Percentiles rank a stretch among this genome's conserved stretches.
Evolutionary conservation across 2,888 invertebrate genomes (phyloP).

Genomic region (Neuroscelio doddi): DNA sequence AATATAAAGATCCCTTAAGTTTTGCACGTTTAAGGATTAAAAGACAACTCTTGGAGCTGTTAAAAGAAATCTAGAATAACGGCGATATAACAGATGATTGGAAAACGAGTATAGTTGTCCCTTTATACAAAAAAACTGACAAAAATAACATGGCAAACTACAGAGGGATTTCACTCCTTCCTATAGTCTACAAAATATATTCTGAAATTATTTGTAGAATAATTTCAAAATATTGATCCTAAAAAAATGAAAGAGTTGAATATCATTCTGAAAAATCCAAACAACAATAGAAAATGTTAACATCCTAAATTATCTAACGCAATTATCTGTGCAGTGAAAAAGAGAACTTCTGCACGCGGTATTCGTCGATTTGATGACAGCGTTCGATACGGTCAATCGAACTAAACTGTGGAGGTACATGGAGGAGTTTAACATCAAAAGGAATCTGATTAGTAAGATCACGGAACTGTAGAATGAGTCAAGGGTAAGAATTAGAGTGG

Average conservation of each 20-base stretch:
- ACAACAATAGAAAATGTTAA: conserved; percentile 7
- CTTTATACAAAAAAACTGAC: conserved; percentile 37
- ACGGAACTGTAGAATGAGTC: neutral
- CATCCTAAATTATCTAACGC: conserved; percentile 11
- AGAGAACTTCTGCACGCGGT: neutral
- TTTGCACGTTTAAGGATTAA: no score
- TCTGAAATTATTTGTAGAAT: no score
- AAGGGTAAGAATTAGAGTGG: no score
- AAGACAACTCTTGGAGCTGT: neutral
- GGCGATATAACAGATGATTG: conserved; percentile 34
- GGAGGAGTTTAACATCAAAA: neutral
- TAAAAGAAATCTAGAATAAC: conserved; percentile 20
- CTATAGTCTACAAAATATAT: conserved; percentile 4
- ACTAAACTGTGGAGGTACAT: neutral
- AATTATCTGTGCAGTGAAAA: neutral
- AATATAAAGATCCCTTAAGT: no score
- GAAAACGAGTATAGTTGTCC: conserved; percentile 33
- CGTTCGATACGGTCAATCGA: conserved; percentile 10
- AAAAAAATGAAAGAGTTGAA: conserved; percentile 5
- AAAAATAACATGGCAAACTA: conserved; percentile 7
- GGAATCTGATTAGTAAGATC: neutral
- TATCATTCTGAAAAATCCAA: conserved; percentile 7
- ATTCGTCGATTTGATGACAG: conserved; percentile 8
- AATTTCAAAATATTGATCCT: no score
- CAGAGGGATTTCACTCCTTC: conserved; percentile 3